Base-by-base conservation (phyloP, 2,888 invertebrate species). In the Choristoneura rosaceana region DNA sequence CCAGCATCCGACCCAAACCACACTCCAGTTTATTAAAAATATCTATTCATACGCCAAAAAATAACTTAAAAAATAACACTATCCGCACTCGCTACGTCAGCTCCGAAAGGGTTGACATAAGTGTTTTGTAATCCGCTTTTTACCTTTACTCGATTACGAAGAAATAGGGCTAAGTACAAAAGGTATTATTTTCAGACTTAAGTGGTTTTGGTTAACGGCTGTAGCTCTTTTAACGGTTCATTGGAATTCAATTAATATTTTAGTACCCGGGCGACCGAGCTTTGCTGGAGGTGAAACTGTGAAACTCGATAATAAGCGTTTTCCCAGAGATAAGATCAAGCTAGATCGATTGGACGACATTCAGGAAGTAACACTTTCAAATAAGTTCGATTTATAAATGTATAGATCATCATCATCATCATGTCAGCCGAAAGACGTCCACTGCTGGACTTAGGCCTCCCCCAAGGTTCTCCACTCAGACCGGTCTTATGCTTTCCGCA, bases 91-190 rank as follows among this genome's bases (percentile, higher is more conserved):
- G 86, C 84, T 81, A 82, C 85, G 81, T 83, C 89, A 82, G 74
- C 76, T 84, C 80, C 81, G 84, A 82, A 84, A 78, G 80, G 79
- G 80, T 82, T 82, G 81, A 80, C 81, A 80, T 83, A 84, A 87
- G 87, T 86, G 84, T 87, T 87, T 81, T 81, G 74, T 89, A 89
- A 90, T 86, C 86, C 85, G 87, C 87, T 89, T 87, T 84, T 79
- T 80, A 73, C 38, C 45, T 63, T 71, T 71, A 61, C 34, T 17
- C 61, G 33, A 55, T 34, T 71, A 62, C 38, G 41, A 9, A 58
- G 62, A 67, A 55, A 41, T 7, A 65, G 70, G 62, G 58, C 59
- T 59, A 59, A 34, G 43, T 60, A 64, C 73, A 73, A 69, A 59
- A 38, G 63, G 58, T 15, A 38, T 71, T 69, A 68, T n/a, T 68